phyloP scores from a whole-genome alignment of 2,113 vertebrate genomes.

The Trachemys scripta region DNA sequence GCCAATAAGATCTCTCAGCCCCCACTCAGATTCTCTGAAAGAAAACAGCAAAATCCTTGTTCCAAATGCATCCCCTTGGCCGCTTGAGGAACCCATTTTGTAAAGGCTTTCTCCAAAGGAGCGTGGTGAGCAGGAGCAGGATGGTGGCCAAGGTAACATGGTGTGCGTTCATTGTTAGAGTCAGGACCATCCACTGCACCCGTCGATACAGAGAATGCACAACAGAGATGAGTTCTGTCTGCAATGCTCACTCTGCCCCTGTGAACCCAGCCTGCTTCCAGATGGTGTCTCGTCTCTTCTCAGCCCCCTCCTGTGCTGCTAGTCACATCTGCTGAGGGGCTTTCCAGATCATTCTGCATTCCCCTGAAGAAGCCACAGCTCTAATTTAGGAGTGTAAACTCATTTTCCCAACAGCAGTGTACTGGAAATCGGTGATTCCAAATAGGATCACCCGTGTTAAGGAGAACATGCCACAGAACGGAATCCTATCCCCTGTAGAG shows the following conservation, averaged over 20 bases:
- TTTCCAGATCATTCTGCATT: rapidly evolving
- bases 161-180: neutral
- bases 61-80: neutral
- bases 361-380: neutral
- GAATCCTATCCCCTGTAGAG: neutral
- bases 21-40: neutral
- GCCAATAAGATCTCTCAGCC: neutral
- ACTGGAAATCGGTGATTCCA: rapidly evolving
- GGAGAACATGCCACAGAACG: neutral
- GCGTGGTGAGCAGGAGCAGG: neutral
- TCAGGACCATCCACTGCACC: neutral
- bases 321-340: neutral
- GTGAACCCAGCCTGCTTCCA: neutral
- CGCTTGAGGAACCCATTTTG: neutral
- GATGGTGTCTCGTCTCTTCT: neutral
- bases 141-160: neutral
- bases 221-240: neutral
- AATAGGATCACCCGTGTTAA: neutral
- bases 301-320: neutral
- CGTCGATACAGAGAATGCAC: neutral
- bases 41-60: neutral
- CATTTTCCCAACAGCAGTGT: rapidly evolving
- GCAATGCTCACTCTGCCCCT: neutral
- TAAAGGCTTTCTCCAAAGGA: neutral
- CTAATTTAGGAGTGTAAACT: rapidly evolving